Percentiles rank a stretch among this genome's conserved stretches.
Evolutionary conservation across 2,888 invertebrate genomes (phyloP).

Genomic region (Meiosimyza platycephala): DNA sequence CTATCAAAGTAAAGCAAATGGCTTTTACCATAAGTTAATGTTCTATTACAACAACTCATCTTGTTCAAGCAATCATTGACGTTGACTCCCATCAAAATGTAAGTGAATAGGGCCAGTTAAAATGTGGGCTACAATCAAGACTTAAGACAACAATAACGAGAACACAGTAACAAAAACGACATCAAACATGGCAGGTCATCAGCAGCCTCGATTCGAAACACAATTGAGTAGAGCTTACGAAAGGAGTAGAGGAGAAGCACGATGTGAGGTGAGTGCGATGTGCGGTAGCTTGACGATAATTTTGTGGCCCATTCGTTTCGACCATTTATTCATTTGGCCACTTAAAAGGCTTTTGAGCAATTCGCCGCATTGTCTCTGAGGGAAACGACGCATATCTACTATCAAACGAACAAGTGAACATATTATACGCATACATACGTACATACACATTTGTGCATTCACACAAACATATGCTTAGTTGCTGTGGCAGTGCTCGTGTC

Average conservation of each 20-base stretch:
- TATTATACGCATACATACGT: too few species aligned
- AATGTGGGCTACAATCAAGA: not conserved
- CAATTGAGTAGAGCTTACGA: slow-evolving; percentile 1
- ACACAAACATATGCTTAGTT: not conserved
- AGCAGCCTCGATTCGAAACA: not conserved
- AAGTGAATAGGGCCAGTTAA: not conserved
- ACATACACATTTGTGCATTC: slow-evolving; percentile 6
- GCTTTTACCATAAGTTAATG: slow-evolving; percentile 24
- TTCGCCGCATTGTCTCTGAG: slow-evolving; percentile 9
- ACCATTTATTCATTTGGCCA: slow-evolving; percentile 56
- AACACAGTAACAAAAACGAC: not conserved
- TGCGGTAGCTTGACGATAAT: slow-evolving; percentile 44
- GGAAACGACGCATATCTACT: not conserved
- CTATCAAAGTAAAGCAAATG: slow-evolving; percentile 17
- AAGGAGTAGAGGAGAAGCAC: too few species aligned
- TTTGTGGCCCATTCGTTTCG: slow-evolving; percentile 59
- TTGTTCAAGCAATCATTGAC: not conserved
- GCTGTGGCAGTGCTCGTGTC: not conserved
- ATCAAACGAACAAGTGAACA: not conserved
- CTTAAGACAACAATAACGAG: not conserved
- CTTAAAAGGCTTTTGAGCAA: slow-evolving; percentile 13
- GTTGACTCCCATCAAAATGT: slow-evolving; percentile 21
- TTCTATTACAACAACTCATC: slow-evolving; percentile 25
- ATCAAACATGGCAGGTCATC: slow-evolving; percentile 17
- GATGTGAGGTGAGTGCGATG: too few species aligned